Base-by-base conservation (phyloP, 2,888 invertebrate species). In the Cecidostiba fungosa region DNA sequence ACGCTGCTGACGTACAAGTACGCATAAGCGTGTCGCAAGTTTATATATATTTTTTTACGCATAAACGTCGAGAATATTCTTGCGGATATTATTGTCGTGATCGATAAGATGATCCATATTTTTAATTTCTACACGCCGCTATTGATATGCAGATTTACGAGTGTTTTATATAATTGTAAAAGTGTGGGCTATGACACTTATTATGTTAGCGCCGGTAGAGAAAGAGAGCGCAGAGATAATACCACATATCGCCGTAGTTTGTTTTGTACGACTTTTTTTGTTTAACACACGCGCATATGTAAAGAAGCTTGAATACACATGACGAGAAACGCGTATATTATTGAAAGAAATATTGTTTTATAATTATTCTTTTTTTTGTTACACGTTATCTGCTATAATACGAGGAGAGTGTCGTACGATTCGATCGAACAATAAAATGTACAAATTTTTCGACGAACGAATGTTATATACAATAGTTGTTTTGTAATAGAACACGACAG, bases 1-100 rank as follows among this genome's bases (percentile, higher is more conserved):
- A 95, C 95, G 47, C 94, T 95, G 90, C 93, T 96, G 78, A 95
- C 95, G 66, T 89, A 89, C 84, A 92, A 91, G 85, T 90, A 84
- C 69, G 78, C 76, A 74, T 62, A 82, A 81, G 19, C 16, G 50
- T 19, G 54, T n/a, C 23, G 54, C 54, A 23, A 50, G 43, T 43
- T 43, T 12, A 43, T 12, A 39, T 6, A 12, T 43, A 12, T 47
- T 50, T 50, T 50, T 50, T 50, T 50, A 19, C 19, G 5, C 4
- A 19, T 19, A 50, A 50, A 50, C 50, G 16, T 50, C 19, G 43
- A 43, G 43, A 43, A 43, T 43, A 50, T n/a, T 66, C 8, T 26
- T 26, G 29, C 12, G 66, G 26, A 29, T 8, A 66, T 66, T 14
- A 4, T 26, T 26, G 23, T 5, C 16, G 4, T 12, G 66, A 23